Percentiles rank a stretch among this genome's conserved stretches.
phyloP scores from a whole-genome alignment of 2,888 invertebrate species.

The Mechanitis messenoides region DNA sequence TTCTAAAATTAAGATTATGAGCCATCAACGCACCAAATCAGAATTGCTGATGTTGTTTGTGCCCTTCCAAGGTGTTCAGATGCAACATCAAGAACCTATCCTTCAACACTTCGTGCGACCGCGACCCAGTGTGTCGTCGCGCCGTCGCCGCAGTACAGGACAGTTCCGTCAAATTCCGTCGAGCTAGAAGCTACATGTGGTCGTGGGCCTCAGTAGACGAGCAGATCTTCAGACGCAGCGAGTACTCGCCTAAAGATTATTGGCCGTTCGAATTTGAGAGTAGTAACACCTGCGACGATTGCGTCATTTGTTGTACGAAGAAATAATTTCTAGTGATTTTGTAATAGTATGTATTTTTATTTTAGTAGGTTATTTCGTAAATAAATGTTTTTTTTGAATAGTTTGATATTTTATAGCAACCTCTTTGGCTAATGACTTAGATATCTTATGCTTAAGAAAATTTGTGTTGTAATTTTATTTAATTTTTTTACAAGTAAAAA shows the following conservation, averaged over 20 bases:
- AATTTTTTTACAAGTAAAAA: too few species aligned
- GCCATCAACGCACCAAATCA: too few species aligned
- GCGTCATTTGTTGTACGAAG: slow-evolving; percentile 13
- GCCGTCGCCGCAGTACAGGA: slow-evolving; percentile 52
- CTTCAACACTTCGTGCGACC: slow-evolving; percentile 46
- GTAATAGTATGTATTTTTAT: not conserved
- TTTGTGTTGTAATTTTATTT: too few species aligned
- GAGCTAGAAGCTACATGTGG: slow-evolving; percentile 51
- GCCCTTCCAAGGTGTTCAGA: slow-evolving; percentile 49
- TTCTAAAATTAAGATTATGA: too few species aligned
- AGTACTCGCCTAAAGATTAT: slow-evolving; percentile 43
- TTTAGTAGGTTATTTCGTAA: too few species aligned
- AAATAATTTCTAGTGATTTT: not conserved
- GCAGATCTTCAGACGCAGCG: slow-evolving; percentile 42
- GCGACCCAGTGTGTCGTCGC: slow-evolving; percentile 49
- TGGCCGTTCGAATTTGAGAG: slow-evolving; percentile 40
- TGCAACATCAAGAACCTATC: slow-evolving; percentile 57
- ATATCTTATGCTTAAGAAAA: too few species aligned
- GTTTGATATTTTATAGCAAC: too few species aligned
- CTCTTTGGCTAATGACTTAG: too few species aligned
- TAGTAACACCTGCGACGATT: slow-evolving; percentile 24
- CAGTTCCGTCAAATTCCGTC: slow-evolving; percentile 41
- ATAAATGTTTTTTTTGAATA: too few species aligned
- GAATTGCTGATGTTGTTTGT: not conserved
- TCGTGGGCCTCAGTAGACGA: slow-evolving; percentile 45